A percentile compares a stretch with the other conserved stretches of the same genome.
Conservation (phyloP, 2,113 vertebrate genomes). For the Vulpes lagopus region DNA sequence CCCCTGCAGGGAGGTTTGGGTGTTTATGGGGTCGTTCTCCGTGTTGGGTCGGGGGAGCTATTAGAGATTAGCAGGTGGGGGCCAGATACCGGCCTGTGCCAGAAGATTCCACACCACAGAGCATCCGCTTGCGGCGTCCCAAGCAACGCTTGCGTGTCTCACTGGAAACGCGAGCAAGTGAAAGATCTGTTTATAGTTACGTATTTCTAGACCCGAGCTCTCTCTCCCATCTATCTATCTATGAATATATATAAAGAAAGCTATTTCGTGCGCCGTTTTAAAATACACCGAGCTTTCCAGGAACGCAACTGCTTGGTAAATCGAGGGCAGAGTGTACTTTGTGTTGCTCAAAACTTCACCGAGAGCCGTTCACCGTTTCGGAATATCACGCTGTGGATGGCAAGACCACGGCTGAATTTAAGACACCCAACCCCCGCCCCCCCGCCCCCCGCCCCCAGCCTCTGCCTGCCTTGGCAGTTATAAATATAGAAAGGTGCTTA, state of each 20-base stretch:
- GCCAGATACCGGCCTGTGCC: neutral
- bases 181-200: neutral
- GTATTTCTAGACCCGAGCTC: neutral
- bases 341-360: neutral
- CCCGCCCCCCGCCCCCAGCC: too few relatives aligned
- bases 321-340: neutral
- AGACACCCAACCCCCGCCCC: neutral
- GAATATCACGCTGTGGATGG: neutral
- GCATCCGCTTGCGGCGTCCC: neutral
- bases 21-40: neutral
- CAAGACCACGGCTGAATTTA: neutral
- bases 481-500: conserved; percentile 7
- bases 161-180: neutral
- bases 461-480: neutral
- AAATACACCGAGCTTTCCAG: conserved; percentile 15
- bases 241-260: neutral
- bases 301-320: neutral
- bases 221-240: neutral
- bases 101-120: neutral
- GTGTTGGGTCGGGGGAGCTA: neutral
- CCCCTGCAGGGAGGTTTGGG: neutral
- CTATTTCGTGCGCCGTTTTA: conserved; percentile 13
- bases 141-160: neutral
- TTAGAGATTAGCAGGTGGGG: neutral
- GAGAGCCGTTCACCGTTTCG: neutral